Evolutionary conservation across 2,113 vertebrate genomes (phyloP).

Genomic region (Phodopus roborovskii): DNA sequence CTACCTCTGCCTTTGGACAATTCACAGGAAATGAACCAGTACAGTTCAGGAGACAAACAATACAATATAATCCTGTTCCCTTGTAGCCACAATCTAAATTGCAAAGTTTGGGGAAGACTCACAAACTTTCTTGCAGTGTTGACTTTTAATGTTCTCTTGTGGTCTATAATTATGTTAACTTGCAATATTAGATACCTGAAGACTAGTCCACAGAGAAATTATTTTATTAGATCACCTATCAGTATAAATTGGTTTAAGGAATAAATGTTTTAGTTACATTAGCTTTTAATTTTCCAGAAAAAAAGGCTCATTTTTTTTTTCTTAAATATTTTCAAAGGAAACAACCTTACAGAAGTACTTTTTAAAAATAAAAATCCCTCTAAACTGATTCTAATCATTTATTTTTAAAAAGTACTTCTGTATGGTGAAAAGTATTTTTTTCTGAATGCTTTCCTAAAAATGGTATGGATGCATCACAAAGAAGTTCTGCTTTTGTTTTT

Average conservation of each 20-base stretch:
- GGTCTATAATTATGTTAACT: not conserved
- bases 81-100: not conserved
- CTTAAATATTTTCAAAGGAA: conserved; percentile 15
- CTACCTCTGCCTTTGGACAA: not conserved
- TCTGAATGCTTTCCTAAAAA: not conserved
- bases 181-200: not conserved
- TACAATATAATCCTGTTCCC: not conserved
- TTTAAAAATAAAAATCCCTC: not conserved
- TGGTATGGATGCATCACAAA: not conserved
- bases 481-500: not conserved
- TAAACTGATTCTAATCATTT: not conserved
- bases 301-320: not conserved
- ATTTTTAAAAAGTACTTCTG: not conserved
- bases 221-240: not conserved
- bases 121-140: not conserved
- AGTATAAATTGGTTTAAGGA: not conserved
- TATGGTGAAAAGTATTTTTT: not conserved
- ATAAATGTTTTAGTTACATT: conserved; percentile 1
- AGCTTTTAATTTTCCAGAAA: conserved; percentile 6
- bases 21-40: not conserved
- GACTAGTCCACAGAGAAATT: not conserved
- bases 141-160: not conserved
- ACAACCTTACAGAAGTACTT: not conserved
- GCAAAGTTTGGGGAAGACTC: not conserved
- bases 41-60: not conserved